Evolutionary conservation across 2,113 vertebrate species (phyloP), one percentile per base, ranked within the genome.

Genomic region (Mesoclemmys tuberculata): DNA sequence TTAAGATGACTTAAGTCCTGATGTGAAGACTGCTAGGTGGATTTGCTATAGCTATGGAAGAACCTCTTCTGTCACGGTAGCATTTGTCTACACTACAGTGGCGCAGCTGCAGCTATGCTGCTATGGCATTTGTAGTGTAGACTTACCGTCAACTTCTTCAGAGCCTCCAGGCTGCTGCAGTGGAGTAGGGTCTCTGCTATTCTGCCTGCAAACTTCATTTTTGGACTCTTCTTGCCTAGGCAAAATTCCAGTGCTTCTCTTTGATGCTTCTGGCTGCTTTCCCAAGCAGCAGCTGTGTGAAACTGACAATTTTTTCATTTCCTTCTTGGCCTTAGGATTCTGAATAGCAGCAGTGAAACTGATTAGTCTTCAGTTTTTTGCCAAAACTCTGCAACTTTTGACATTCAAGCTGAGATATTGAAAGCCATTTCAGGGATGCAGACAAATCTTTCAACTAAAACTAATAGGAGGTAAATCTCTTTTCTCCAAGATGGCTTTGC

Each of bases 201-300:
- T 49, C 19, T 61, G 22, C 82, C 74, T 81, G 35, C 92, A 95
- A 46, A 84, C 82, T 89, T 83, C 29, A 90, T 96, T 81, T 81
- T 80, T 93, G 94, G 93, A 12, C 88, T 68, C 90, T 95, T 96
- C 92, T 95, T 91, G 38, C 12, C 2, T 68, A 90, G 52, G 26
- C 95, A 79, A 90, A 94, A 94, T 61, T 52, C 55, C 55, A 81
- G 88, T 90, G 89, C 91, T 71, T 94, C 92, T 84, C 91, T 95
- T 91, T 93, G 54, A n/a, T 92, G 74, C 56, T 94, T 77, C 90
- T 41, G 61, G 10, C 44, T 91, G 93, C 78, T 95, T 41, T 96
- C 94, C 61, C 51, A 80, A 90, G 90, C 44, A 89, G 8, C 90
- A 77, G 92, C 89, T 52, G 18, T 71, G 29, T 93, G 94, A 96